These are phyloP conservation scores for Calypte anna DNA, from an alignment of 2,113 vertebrate species.

Conservation along the genomic window DNA sequence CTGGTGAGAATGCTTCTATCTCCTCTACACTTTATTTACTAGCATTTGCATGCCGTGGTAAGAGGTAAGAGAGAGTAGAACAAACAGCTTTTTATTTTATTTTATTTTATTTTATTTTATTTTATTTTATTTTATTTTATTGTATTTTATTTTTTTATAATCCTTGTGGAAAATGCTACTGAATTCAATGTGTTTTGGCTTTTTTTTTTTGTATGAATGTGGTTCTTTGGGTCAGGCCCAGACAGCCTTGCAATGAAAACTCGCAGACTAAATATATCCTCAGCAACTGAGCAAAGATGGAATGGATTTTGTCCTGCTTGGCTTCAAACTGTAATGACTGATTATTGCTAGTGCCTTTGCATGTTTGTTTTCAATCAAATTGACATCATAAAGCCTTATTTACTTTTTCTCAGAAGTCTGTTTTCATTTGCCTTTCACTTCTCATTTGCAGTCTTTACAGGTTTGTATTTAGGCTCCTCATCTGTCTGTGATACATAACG, in stretches of 20 bases:
- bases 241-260: not conserved
- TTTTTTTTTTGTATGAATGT: not conserved
- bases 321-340: conserved; percentile 9
- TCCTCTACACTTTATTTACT: not conserved
- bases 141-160: not conserved
- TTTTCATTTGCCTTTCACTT: conserved; percentile 59
- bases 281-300: conserved; percentile 35
- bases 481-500: not conserved
- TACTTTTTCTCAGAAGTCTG: conserved; percentile 44
- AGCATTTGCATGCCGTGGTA: not conserved
- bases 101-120: no score
- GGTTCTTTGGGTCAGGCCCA: conserved; percentile 7
- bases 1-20: not conserved
- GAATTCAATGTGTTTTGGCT: not conserved
- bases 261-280: conserved; percentile 27
- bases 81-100: not conserved
- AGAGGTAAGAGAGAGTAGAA: not conserved
- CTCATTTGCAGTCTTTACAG: not conserved
- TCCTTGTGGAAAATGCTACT: not conserved
- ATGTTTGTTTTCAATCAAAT: conserved; percentile 52
- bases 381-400: conserved; percentile 55
- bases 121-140: not conserved
- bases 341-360: conserved; percentile 27
- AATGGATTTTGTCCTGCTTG: conserved; percentile 40
- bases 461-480: conserved; percentile 20